Base-by-base conservation (phyloP, 2,888 invertebrate species). In the Loripinus fragilis region DNA sequence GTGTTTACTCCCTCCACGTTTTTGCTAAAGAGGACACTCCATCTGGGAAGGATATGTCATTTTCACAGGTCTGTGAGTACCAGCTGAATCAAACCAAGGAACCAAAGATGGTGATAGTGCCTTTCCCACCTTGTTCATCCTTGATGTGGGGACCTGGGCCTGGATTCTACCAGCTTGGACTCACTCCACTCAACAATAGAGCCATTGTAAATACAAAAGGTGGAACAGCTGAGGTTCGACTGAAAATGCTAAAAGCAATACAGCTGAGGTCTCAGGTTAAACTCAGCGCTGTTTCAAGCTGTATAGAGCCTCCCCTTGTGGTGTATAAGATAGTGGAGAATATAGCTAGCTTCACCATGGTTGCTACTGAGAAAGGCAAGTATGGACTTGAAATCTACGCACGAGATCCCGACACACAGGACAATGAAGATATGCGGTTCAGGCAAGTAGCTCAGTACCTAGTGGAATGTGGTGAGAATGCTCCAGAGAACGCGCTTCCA, bases 301-400 rank as follows among this genome's bases (percentile, higher is more conserved):
- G 80, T 12, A 78, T 66, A 55, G 87, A 84, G 64, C 73, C 81
- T 15, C 86, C 86, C n/a, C 52, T 84, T 30, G 84, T 87, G n/a
- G 80, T 85, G 30, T 81, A 86, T 69, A 84, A 84, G 64, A 84
- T 83, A 15, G 76, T 83, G 17, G 85, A 83, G 23, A 79, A 79
- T 23, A 78, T 79, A 67, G 85, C 85, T 5, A 78, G 74, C 33
- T 87, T 87, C 35, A 80, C 80, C 2, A 80, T 86, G 20, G 80
- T 86, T 20, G 73, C 78, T 17, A 81, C 83, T 5, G 81, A 79
- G 17, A 84, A 81, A 68, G 87, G 87, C 10, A 80, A 85, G 30
- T 87, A 81, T 67, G 87, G 87, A n/a, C 69, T 87, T 7, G 87
- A 87, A 76, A 86, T 87, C 25, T 87, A 87, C 48, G 86, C 87